Conservation (phyloP, 2,888 invertebrate species). For the Scaptomyza reducta region DNA sequence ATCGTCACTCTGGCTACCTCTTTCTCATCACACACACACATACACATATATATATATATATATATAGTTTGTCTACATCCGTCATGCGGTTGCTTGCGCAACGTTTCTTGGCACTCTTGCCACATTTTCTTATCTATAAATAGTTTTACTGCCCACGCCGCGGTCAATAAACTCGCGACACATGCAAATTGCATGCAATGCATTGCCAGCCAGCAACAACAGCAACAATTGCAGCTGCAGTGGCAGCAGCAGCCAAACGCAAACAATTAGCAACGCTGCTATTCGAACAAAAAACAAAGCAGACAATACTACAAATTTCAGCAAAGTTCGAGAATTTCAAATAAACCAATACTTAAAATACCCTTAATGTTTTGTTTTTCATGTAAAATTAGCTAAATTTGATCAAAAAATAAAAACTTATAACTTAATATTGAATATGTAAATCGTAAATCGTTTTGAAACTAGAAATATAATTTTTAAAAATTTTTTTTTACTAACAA, state of each 20-base stretch:
- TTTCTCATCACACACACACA: background rate
- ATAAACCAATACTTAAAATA: background rate
- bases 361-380: background rate
- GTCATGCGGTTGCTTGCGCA: constrained; percentile 54
- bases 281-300: constrained; percentile 34
- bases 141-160: constrained; percentile 75
- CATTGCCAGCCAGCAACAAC: constrained; percentile 1
- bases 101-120: constrained; percentile 71
- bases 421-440: too few relatives aligned
- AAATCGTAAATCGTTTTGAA: too few relatives aligned
- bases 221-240: constrained; percentile 24
- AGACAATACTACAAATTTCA: constrained; percentile 13
- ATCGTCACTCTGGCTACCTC: background rate
- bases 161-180: constrained; percentile 80
- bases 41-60: background rate
- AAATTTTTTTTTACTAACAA: too few relatives aligned
- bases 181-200: constrained; percentile 72
- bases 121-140: constrained; percentile 79
- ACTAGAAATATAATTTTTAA: too few relatives aligned
- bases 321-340: constrained; percentile 1
- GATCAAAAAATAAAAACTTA: too few relatives aligned
- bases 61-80: constrained; percentile 27
- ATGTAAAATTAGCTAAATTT: too few relatives aligned
- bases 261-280: constrained; percentile 66
- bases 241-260: constrained; percentile 52